Evolutionary conservation across 2,797 vertebrate genomes (phyloP), one percentile per base, ranked within the genome.

Genomic region (Myotis vivesi): DNA sequence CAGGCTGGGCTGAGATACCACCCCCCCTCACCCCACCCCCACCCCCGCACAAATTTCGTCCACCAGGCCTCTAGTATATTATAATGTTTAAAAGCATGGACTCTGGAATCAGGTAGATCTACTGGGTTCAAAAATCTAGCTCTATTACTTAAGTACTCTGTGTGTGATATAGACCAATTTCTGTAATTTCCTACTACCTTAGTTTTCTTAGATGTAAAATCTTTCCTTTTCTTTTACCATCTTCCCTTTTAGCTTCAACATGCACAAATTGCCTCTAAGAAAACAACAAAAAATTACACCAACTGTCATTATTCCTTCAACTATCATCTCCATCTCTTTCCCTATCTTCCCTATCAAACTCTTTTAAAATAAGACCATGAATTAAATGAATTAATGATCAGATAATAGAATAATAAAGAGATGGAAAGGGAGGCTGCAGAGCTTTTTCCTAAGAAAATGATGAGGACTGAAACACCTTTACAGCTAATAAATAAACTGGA

Each of bases 401-500:
- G 4, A 8, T 28, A 62, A 89, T 9, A 71, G 30, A 64, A 69
- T 30, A 57, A 76, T 28, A 59, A 85, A 72, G 23, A 30, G 17
- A 87, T 20, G 19, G 20, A 57, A 68, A 80, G 4, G 6, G 55
- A 87, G 33, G 86, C 36, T 80, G 19, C 1, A 90, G 41, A 53
- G 69, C 5, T 64, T 64, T 64, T 64, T 64, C 59, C 57, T 82
- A 75, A 81, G 33, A 85, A 95, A 90, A 84, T 41, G 41, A 1
- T 59, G 17, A 82, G 22, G 44, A 82, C 68, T 44, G 38, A 69
- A 83, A 28, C 51, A 85, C 12, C 12, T 33, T 57, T 64, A 41
- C 51, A 81, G 23, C 44, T 75, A 93, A 75, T 80, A 89, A 85
- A 41, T 92, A 79, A 79, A 66, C 22, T 22, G 81, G 41, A 92